Evolutionary conservation across 2,888 invertebrate genomes (phyloP), one percentile per base, ranked within the genome.

Genomic region (Acleris sparsana): DNA sequence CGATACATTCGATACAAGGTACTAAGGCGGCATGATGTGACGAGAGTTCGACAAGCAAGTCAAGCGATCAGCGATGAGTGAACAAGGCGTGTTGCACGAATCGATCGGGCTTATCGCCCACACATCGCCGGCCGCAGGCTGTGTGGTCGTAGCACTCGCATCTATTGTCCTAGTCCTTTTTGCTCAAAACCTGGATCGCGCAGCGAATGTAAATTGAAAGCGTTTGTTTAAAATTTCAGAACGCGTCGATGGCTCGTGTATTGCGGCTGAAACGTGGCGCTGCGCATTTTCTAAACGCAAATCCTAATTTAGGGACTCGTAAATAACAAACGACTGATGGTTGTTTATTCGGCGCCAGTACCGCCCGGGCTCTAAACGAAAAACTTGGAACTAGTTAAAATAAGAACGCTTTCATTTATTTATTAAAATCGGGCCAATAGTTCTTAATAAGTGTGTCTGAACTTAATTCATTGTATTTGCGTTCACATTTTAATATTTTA

Each of bases 141-240:
- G 60, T 60, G 60, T 53, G 60, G 52, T 44, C 59, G 52, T 39
- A 39, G 39, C 39, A 39, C 39, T 39, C 39, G 11, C 39, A 39
- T 39, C 39, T 46, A 57, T 66, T 66, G 61, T 57, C 48, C 61
- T 53, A 25, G 51, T 66, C 57, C 29, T 62, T 65, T 65, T 62
- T 56, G 18, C 57, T 51, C 3, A 25, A 53, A 52, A 53, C 52
- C 53, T 18, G 57, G 56, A 44, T 46, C 17, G 51, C 52, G 33
- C 39, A 39, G 57, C 16, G 46, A 44, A 25, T 63, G 56, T 22
- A 59, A 49, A 49, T 59, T 59, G 66, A 65, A 65, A 61, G 61
- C 49, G 64, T 60, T 65, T 61, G 65, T 66, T 66, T 57, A 52
- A 66, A 61, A 20, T 61, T 66, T 73, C 71, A 71, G 75, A 70